Evolutionary conservation across 2,797 vertebrate genomes (phyloP).

Genomic region (Muraenolepis orangiensis): DNA sequence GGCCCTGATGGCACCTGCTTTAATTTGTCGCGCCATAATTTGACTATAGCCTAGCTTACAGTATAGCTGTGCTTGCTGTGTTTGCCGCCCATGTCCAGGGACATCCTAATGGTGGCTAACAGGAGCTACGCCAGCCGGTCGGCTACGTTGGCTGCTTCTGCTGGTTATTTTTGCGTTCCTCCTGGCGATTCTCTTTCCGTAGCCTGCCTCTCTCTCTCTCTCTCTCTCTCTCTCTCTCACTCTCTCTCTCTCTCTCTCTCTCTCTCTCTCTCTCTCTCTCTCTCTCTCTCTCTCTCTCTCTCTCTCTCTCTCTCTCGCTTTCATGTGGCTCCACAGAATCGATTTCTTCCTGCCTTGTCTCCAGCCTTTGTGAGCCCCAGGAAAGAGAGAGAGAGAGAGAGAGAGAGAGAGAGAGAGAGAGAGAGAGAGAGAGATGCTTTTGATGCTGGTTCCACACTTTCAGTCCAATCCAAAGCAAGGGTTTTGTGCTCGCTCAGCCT

Average conservation of each 20-base stretch:
- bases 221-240: conserved; percentile 15
- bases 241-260: conserved; percentile 32
- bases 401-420: conserved; percentile 38
- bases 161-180: conserved; percentile 64
- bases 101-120: conserved; percentile 16
- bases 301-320: conserved; percentile 56
- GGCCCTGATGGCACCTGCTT: not conserved
- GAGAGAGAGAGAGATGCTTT: not conserved
- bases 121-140: conserved; percentile 43
- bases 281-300: conserved; percentile 67
- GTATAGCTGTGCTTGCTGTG: too few relatives aligned
- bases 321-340: conserved; percentile 72
- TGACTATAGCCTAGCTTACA: conserved; percentile 5
- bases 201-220: conserved; percentile 41
- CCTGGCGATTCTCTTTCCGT: conserved; percentile 25
- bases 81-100: conserved; percentile 8
- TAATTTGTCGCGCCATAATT: not conserved
- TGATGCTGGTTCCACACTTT: not conserved
- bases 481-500: conserved; percentile 47
- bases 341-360: conserved; percentile 64
- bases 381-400: conserved; percentile 42
- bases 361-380: conserved; percentile 69
- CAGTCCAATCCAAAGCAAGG: conserved; percentile 36
- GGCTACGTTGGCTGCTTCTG: conserved; percentile 22
- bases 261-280: conserved; percentile 42